Evolutionary conservation across 2,113 vertebrate species (phyloP), one percentile per base, ranked within the genome.

Genomic region (Tachycineta bicolor): DNA sequence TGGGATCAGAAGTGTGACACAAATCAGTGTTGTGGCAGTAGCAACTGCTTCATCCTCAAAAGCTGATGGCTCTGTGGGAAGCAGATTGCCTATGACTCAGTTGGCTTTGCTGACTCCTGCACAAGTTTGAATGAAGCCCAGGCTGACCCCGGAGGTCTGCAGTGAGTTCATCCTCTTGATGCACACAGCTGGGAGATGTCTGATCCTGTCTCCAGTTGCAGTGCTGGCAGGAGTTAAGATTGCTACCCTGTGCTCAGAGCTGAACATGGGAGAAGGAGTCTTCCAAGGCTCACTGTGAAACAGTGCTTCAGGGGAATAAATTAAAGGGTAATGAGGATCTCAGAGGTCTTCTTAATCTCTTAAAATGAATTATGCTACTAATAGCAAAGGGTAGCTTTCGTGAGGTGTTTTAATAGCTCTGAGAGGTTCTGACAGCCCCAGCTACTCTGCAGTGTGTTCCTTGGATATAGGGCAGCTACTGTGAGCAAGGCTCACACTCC

Each of bases 41-140:
- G 87, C 95, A 89, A 55, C 84, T 95, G 62, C 69, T 92, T 87
- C 90, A 77, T 80, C 75, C 82, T 90, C 78, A 83, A 62, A 84
- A 69, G 75, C 75, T 74, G 68, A 58, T 91, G 91, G 63, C 71
- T 91, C 56, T 94, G 78, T 88, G 87, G 90, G 75, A 91, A 91
- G 63, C 63, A 73, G 89, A 83, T 55, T 81, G 86, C 12, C 0
- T 41, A 14, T 96, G 95, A 97, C 71, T 96, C 92, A 88, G 1
- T 21, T 83, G 82, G 59, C 90, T 94, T 83, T 94, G 94, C 95
- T 97, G 94, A 96, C 93, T 95, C 63, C 75, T 91, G 87, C 87
- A 77, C 56, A 94, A 95, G 87, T 70, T 31, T 94, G 87, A 89
- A 83, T 88, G 93, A 80, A 95, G 89, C 75, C 74, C 77, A 85